Conservation (phyloP, 2,888 invertebrate species). For the Adela reaumurella region DNA sequence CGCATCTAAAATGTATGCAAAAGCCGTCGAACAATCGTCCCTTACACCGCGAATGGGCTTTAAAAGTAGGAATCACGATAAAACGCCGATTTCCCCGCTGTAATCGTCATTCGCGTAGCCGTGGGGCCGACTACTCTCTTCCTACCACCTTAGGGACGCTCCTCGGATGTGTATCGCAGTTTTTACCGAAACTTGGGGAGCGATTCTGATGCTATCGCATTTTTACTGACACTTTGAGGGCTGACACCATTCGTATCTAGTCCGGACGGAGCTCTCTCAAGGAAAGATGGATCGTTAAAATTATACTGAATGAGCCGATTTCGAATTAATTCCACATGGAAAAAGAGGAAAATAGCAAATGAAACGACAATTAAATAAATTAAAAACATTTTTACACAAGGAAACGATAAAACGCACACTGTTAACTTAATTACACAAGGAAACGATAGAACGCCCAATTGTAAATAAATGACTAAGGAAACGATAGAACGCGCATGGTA, state of each 20-base stretch:
- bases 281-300: not conserved
- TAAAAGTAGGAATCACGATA: slow-evolving; percentile 22
- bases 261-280: not conserved
- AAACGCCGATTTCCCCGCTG: slow-evolving; percentile 37
- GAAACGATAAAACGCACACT: too few relatives aligned
- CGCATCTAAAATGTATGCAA: slow-evolving; percentile 7
- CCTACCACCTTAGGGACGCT: not conserved
- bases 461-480: too few relatives aligned
- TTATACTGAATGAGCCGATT: not conserved
- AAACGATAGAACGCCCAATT: too few relatives aligned
- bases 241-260: not conserved
- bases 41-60: slow-evolving; percentile 4
- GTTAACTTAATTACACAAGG: too few relatives aligned
- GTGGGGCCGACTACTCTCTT: not conserved
- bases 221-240: not conserved
- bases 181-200: not conserved
- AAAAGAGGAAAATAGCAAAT: too few relatives aligned
- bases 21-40: slow-evolving; percentile 4
- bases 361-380: too few relatives aligned
- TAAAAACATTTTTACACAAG: too few relatives aligned
- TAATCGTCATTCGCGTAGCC: slow-evolving; percentile 23
- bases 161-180: not conserved
- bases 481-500: too few relatives aligned
- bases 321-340: too few relatives aligned
- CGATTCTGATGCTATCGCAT: not conserved